Percentiles rank a stretch among this genome's conserved stretches.
Conservation (phyloP, 2,797 vertebrate genomes). For the Coreius guichenoti region DNA sequence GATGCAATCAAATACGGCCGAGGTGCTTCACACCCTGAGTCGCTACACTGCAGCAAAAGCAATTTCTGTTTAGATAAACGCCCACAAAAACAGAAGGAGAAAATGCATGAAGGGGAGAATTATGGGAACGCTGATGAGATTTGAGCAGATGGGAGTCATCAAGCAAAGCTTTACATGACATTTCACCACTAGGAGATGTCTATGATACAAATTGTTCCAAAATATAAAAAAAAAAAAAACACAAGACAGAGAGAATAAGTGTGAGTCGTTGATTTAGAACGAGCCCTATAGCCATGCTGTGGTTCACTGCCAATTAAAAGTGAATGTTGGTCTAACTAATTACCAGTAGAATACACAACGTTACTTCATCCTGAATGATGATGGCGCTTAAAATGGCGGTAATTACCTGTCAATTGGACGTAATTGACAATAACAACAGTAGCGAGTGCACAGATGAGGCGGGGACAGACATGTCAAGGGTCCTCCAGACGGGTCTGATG, state of each 20-base stretch:
- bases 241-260: conserved; percentile 1
- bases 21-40: neutral
- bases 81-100: conserved; percentile 31
- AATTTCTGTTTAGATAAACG: conserved; percentile 35
- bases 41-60: conserved; percentile 3
- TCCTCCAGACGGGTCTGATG: conserved; percentile 57
- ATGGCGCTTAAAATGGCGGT: conserved; percentile 69
- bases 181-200: conserved; percentile 60
- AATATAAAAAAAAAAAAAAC: neutral
- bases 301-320: conserved; percentile 56
- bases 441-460: conserved; percentile 35
- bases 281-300: conserved; percentile 2
- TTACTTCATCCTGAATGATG: conserved; percentile 70
- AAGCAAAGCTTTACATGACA: conserved; percentile 68
- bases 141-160: conserved; percentile 73
- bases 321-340: conserved; percentile 68
- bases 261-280: conserved; percentile 51
- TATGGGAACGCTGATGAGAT: conserved; percentile 70
- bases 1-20: conserved; percentile 9
- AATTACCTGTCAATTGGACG: conserved; percentile 74
- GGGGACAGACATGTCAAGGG: conserved; percentile 46
- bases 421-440: conserved; percentile 71
- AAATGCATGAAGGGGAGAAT: conserved; percentile 52
- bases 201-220: conserved; percentile 1
- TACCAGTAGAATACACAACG: conserved; percentile 68